Evolutionary conservation across 2,888 invertebrate genomes (phyloP).

Genomic region (Cataglyphis altisquamis): DNA sequence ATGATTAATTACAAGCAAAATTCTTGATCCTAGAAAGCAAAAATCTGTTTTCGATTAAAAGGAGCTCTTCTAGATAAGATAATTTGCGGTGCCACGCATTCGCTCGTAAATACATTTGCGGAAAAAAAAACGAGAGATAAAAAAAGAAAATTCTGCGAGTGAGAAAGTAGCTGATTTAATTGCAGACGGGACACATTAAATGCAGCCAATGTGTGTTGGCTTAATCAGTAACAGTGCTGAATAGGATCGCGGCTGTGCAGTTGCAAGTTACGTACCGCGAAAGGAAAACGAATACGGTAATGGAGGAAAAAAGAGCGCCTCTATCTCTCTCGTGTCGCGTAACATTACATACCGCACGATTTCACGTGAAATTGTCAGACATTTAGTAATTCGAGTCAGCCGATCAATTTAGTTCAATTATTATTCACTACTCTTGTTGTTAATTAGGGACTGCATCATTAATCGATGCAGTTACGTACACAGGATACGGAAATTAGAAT

Average conservation of each 20-base stretch:
- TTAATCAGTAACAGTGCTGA: neutral
- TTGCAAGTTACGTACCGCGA: constrained; percentile 13
- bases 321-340: constrained; percentile 11
- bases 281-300: constrained; percentile 8
- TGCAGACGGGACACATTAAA: neutral
- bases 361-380: neutral
- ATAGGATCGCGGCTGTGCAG: neutral
- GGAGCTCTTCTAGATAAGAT: neutral
- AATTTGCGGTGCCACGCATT: neutral
- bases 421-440: neutral
- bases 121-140: constrained; percentile 19
- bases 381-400: neutral
- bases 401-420: neutral
- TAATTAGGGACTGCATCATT: neutral
- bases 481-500: constrained; percentile 29
- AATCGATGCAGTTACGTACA: neutral
- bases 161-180: constrained; percentile 62
- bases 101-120: neutral
- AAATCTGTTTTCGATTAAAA: too few relatives aligned
- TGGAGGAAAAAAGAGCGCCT: constrained; percentile 9
- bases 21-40: neutral
- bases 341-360: neutral
- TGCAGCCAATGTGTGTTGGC: neutral
- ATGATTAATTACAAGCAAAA: constrained; percentile 6
- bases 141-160: constrained; percentile 50